Base-by-base conservation (phyloP, 2,888 invertebrate species). In the Perithous albicinctus region DNA sequence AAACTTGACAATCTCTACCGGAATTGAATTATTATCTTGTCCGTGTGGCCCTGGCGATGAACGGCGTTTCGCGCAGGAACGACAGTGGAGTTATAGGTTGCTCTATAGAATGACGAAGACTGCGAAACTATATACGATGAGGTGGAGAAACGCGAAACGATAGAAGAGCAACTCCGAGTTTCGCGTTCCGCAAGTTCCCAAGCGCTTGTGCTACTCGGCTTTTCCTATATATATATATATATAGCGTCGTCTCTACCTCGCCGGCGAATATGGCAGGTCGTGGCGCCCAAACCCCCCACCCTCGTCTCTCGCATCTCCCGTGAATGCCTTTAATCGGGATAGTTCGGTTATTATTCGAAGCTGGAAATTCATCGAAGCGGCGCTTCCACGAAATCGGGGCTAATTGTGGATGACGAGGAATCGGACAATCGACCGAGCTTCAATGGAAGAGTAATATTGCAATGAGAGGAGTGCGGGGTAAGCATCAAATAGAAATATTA, bases 11-110 rank as follows among this genome's bases (percentile, higher is more conserved):
- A 86, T 85, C 74, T 79, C 46, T 20, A 64, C 48, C 63, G 76
- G 72, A 84, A 84, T 85, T 75, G 82, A 83, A 85, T 86, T 82
- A 82, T 81, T 81, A 82, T 81, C 66, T 73, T 75, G 69, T 79
- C 56, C 61, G 78, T 64, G 63, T 29, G 46, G 51, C 74, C 38
- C 46, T n/a, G 12, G 26, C n/a, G 35, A 54, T 20, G 29, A 66
- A n/a, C 29, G n/a, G 29, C 59, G 61, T 56, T 73, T 73, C 74
- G 32, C 74, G 32, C 43, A 38, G 59, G 15, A 61, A 46, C 61
- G 23, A 8, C 43, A 12, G 61, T 23, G 15, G 61, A 70, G 48
- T 70, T 46, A 56, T 15, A 51, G 20, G 15, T 5, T n/a, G 23
- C 6, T 10, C 12, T n/a, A 12, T 48, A 26, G 35, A 35, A 35